Evolutionary conservation across 1,140 invertebrate genomes (phyloP), one percentile per base, ranked within the genome.

Genomic region (Trachymyrmex septentrionalis): DNA sequence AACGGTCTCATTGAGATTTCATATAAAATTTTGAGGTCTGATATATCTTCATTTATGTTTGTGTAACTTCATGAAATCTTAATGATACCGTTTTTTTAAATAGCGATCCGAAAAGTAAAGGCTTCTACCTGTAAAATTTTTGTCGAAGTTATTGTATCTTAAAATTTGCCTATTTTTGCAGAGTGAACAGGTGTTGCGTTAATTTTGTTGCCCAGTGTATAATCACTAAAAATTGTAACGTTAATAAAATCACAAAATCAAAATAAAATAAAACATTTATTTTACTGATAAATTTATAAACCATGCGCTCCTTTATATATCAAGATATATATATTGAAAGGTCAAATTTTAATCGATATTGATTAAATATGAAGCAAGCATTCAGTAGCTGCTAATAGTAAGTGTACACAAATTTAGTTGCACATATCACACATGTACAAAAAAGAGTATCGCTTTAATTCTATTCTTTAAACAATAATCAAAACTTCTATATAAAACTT

Each of bases 391-490:
- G 0, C 14, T n/a, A 38, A 55, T 34, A 53, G n/a, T 67, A 69
- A 81, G 48, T 67, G 27, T 67, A 69, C 27, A 53, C 14, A 81
- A 55, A 81, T 81, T 34, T 6, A 0, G 5, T 24, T 38, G 38
- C 1, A 57, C 30, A 44, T 38, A 1, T 55, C 9, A 57, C 16
- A 24, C 14, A 80, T 27, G 21, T 76, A 44, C 50, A 55, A 59
- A 57, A 44, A 21, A n/a, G 34, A 10, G 6, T 48, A 38, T 24
- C 30, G 34, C 7, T n/a, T n/a, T 80, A 53, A 80, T 80, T 69
- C 7, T 48, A 2, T 63, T 63, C 14, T 55, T 69, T 38, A 71
- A 81, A 81, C 50, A 69, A 66, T 78, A 78, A 78, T 78, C 24
- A 30, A 30, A 78, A 66, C 19, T 53, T 50, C 24, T 66, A 50